Conservation (phyloP, 2,888 invertebrate genomes). For the Polymixis lichenea region DNA sequence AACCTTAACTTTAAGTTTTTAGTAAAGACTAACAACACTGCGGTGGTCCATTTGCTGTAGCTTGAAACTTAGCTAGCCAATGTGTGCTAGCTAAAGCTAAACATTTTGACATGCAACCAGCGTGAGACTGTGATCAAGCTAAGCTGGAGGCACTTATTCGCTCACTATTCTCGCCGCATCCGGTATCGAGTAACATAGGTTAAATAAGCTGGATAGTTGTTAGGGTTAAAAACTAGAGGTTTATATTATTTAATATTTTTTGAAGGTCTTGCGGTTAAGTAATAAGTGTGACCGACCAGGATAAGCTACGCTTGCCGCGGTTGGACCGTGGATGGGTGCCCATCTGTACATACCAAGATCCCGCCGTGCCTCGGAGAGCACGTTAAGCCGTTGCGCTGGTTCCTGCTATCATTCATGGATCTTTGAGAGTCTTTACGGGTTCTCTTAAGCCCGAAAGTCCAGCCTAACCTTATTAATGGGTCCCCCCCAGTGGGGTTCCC, state of each 20-base stretch:
- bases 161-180: background rate
- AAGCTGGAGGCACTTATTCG: slow-evolving; percentile 17
- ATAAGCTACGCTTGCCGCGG: no score
- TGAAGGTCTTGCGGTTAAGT: no score
- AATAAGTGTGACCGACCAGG: no score
- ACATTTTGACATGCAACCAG: slow-evolving; percentile 44
- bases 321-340: no score
- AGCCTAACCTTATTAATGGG: no score
- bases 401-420: no score
- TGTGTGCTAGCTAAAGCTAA: slow-evolving; percentile 32
- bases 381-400: no score
- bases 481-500: no score
- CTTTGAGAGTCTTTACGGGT: no score
- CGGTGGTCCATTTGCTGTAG: slow-evolving; percentile 11
- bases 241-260: background rate
- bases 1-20: slow-evolving; percentile 21
- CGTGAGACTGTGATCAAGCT: slow-evolving; percentile 20
- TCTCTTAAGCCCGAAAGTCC: no score
- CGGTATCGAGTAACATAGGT: slow-evolving; percentile 13
- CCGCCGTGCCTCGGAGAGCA: no score
- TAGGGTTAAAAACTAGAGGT: background rate
- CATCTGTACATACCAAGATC: no score
- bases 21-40: slow-evolving; percentile 11
- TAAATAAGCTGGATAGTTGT: slow-evolving; percentile 23
- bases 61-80: slow-evolving; percentile 14